Evolutionary conservation across 2,888 invertebrate genomes (phyloP).

Genomic region (Abrostola tripartita): DNA sequence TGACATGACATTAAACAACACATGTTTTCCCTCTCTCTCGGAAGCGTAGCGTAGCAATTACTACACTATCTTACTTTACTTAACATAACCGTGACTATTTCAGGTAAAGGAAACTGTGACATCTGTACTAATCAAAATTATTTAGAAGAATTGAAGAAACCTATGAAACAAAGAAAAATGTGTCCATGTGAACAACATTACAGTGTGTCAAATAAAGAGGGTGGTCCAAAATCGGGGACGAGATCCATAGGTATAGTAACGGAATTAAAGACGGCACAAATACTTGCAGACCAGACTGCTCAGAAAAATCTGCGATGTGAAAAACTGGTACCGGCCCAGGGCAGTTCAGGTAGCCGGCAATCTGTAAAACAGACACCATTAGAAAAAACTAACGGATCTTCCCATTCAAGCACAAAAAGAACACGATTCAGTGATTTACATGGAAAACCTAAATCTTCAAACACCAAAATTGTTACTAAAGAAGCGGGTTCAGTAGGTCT

Average conservation of each 20-base stretch:
- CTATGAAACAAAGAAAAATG: background rate
- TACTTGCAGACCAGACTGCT: background rate
- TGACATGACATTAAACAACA: too few relatives aligned
- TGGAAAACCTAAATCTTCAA: background rate
- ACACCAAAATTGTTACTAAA: background rate
- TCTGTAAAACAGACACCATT: background rate
- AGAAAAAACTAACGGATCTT: too few relatives aligned
- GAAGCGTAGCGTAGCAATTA: background rate
- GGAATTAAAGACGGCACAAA: background rate
- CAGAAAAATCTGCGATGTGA: too few relatives aligned
- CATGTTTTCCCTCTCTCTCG: too few relatives aligned
- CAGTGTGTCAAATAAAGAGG: background rate
- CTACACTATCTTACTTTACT: background rate
- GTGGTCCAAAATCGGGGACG: background rate
- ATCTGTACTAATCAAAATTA: background rate
- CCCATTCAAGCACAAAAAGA: background rate
- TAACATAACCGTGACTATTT: background rate
- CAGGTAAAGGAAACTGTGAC: background rate
- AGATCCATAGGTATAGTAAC: background rate
- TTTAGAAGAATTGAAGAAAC: background rate
- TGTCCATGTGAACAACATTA: slow-evolving; percentile 3
- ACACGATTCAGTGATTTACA: background rate
- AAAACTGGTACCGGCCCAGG: too few relatives aligned
- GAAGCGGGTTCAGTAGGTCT: background rate
- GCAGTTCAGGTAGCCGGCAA: background rate